Base-by-base conservation (phyloP, 2,888 invertebrate species). In the Pyralis farinalis region DNA sequence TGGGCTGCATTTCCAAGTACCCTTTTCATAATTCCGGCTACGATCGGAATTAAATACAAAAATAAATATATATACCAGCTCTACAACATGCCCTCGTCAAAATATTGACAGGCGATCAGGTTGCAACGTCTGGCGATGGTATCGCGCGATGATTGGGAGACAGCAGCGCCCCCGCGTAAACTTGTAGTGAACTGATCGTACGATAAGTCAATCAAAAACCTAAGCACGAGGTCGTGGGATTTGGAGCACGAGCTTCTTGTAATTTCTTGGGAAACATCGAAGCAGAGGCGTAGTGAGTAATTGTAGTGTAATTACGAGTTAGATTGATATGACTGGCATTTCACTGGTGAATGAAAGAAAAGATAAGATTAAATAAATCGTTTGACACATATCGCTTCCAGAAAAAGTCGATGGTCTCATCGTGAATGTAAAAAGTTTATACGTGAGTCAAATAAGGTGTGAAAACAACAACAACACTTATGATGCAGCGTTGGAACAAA, bases 151-250 rank as follows among this genome's bases (percentile, higher is more conserved):
- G 75, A 78, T 72, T 71, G 65, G 67, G 50, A 68, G 64, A 55
- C 65, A 63, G 57, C 66, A 64, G 61, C 69, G 74, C 73, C 69
- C 71, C 73, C 76, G 63, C 70, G 67, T 67, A 64, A 70, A 70
- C 64, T 61, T 51, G 51, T 51, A 40, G 37, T 44, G 33, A 49
- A 53, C 53, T 49, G 75, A 82, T 82, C 63, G 45, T 30, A 51
- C 53, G 82, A 82, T 83, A 80, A 79, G 76, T 82, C 82, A 80
- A 76, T 75, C 75, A 71, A 60, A 61, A 52, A 4, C 16, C 16
- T 16, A 16, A 16, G 16, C 16, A 16, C 16, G 16, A 51, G 53
- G 55, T 48, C 59, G 57, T 62, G 59, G 56, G 60, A 60, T 58
- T 55, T 58, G 49, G 55, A 51, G 57, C 55, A 43, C 47, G 27